Conservation (phyloP, 2,797 vertebrate genomes). For the Enteromius unitaeniatus region DNA sequence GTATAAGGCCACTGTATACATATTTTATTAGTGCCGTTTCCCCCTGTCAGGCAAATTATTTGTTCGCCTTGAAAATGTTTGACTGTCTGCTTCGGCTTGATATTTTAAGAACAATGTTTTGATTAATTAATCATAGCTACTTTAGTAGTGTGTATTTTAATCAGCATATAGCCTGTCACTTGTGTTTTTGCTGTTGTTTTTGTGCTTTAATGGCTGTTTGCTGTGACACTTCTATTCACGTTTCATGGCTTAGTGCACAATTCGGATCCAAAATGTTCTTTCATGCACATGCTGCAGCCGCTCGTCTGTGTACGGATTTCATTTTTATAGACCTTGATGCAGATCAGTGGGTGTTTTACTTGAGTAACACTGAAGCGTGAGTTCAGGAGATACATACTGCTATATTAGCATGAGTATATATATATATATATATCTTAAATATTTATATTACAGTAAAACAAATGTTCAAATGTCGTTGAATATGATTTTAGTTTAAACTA, state of each 20-base stretch:
- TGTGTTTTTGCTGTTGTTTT: background rate
- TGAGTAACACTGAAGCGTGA: constrained; percentile 25
- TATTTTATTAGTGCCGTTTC: constrained; percentile 42
- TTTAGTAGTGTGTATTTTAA: constrained; percentile 3
- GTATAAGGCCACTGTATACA: constrained; percentile 26
- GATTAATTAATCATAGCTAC: background rate
- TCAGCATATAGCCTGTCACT: constrained; percentile 24
- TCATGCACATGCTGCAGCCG: constrained; percentile 62
- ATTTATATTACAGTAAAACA: background rate
- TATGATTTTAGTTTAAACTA: background rate
- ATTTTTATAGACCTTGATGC: constrained; percentile 41
- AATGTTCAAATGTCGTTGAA: background rate
- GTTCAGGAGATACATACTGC: background rate
- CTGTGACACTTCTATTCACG: constrained; percentile 40
- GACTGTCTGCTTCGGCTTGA: constrained; percentile 3
- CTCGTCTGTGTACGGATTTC: constrained; percentile 61
- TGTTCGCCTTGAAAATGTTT: constrained; percentile 24
- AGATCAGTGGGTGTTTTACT: constrained; percentile 49
- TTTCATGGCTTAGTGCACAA: constrained; percentile 62
- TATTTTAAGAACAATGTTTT: constrained; percentile 1
- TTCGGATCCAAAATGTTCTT: constrained; percentile 65
- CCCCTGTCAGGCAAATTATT: constrained; percentile 42
- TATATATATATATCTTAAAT: too few relatives aligned
- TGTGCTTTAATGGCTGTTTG: constrained; percentile 48
- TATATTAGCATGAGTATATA: background rate